phyloP scores from a whole-genome alignment of 2,113 vertebrate species.

The Ptyas mucosa region DNA sequence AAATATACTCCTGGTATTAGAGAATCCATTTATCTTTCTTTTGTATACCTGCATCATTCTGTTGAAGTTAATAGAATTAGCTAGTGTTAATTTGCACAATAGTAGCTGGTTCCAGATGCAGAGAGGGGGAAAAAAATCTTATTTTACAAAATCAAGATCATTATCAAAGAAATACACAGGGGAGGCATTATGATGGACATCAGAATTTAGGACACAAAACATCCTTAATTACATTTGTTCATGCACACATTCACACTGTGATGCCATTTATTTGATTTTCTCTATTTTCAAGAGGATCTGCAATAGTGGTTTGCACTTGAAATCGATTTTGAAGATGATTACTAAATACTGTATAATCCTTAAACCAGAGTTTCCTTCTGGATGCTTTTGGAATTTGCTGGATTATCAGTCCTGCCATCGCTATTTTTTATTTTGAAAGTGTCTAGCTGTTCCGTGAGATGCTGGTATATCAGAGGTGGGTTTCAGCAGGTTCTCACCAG shows the following conservation, averaged over 20 bases:
- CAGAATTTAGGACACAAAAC: not conserved
- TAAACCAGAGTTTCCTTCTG: not conserved
- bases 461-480: too few relatives aligned
- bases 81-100: constrained; percentile 2
- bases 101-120: constrained; percentile 21
- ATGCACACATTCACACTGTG: not conserved
- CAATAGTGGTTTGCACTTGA: rapidly evolving
- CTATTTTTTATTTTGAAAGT: not conserved
- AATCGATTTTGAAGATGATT: not conserved
- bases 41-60: constrained; percentile 7
- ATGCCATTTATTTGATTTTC: not conserved
- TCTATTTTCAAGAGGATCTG: rapidly evolving
- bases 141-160: not conserved
- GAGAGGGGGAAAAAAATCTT: constrained; percentile 4
- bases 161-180: not conserved
- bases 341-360: not conserved
- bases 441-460: not conserved
- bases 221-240: not conserved
- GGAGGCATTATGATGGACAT: not conserved
- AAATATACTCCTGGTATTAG: not conserved
- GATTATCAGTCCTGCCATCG: not conserved
- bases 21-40: not conserved
- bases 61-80: not conserved
- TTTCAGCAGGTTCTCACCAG: too few relatives aligned
- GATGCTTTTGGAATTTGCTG: not conserved